These are phyloP conservation scores for Gallinago nigripennis DNA, from an alignment of 2,797 vertebrate genomes.

Conservation along the genomic window DNA sequence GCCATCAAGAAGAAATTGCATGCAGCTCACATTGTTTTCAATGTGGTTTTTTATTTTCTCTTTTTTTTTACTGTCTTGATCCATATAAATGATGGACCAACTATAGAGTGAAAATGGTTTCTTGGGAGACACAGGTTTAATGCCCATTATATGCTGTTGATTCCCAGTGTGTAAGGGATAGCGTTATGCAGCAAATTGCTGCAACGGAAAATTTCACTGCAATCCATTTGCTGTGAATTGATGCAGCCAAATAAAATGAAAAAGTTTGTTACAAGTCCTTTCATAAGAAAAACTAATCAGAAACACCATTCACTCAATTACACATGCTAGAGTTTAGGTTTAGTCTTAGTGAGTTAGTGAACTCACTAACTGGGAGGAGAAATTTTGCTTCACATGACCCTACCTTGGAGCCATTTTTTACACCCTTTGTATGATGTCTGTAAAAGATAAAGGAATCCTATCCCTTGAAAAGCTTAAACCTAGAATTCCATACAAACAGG, in stretches of 20 bases:
- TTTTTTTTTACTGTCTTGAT: not conserved
- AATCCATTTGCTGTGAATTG: constrained; percentile 59
- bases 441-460: not conserved
- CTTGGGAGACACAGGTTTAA: not conserved
- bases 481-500: not conserved
- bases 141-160: not conserved
- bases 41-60: not conserved
- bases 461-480: not conserved
- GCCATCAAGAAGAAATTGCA: constrained; percentile 24
- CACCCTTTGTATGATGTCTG: not conserved
- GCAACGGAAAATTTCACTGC: constrained; percentile 49
- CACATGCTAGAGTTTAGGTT: not conserved
- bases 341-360: not conserved
- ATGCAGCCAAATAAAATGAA: constrained; percentile 50
- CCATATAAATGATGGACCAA: constrained; percentile 42
- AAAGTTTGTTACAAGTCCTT: constrained; percentile 23
- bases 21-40: not conserved
- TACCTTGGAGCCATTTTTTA: not conserved
- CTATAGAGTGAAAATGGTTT: constrained; percentile 59
- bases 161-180: not conserved
- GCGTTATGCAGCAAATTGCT: constrained; percentile 30
- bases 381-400: not conserved
- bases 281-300: not conserved
- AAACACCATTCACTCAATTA: not conserved
- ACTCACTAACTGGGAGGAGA: not conserved